These are phyloP conservation scores for Dermochelys coriacea DNA, from an alignment of 2,797 vertebrate genomes.

Conservation along the genomic window DNA sequence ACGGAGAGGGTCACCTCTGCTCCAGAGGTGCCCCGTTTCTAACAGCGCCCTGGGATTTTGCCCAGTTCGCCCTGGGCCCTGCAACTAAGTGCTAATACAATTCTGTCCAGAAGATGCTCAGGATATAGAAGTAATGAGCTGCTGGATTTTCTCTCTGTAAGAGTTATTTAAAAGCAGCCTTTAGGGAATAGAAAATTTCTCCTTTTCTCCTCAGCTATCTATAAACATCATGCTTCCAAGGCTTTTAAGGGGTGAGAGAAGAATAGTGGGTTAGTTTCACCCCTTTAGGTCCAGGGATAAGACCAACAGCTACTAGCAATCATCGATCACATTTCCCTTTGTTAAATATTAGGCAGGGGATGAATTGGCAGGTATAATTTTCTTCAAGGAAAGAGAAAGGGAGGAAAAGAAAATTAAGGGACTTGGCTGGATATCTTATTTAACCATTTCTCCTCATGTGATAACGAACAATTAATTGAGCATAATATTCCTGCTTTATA, in stretches of 20 bases:
- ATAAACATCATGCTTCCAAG: not conserved
- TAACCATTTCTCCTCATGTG: not conserved
- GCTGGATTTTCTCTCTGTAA: slow-evolving; percentile 29
- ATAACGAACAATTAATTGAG: not conserved
- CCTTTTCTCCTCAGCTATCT: not conserved
- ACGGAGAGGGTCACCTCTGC: too few relatives aligned
- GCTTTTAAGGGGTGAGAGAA: not conserved
- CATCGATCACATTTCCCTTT: not conserved
- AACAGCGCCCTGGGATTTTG: too few relatives aligned
- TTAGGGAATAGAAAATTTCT: slow-evolving; percentile 18
- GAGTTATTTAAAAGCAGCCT: not conserved
- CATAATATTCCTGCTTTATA: not conserved
- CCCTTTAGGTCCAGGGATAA: not conserved
- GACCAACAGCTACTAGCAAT: not conserved
- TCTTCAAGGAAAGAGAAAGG: not conserved
- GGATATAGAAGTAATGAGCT: slow-evolving; percentile 60
- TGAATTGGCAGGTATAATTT: slow-evolving; percentile 9
- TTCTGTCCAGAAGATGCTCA: slow-evolving; percentile 33
- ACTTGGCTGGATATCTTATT: fast-evolving
- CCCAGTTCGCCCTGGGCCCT: too few relatives aligned
- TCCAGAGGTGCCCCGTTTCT: too few relatives aligned
- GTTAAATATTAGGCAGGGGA: not conserved
- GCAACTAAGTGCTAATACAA: slow-evolving; percentile 12
- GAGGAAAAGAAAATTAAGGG: not conserved
- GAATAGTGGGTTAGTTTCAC: slow-evolving; percentile 9